These are phyloP conservation scores for Pteria penguin DNA, from an alignment of 2,888 invertebrate species.

Conservation along the genomic window DNA sequence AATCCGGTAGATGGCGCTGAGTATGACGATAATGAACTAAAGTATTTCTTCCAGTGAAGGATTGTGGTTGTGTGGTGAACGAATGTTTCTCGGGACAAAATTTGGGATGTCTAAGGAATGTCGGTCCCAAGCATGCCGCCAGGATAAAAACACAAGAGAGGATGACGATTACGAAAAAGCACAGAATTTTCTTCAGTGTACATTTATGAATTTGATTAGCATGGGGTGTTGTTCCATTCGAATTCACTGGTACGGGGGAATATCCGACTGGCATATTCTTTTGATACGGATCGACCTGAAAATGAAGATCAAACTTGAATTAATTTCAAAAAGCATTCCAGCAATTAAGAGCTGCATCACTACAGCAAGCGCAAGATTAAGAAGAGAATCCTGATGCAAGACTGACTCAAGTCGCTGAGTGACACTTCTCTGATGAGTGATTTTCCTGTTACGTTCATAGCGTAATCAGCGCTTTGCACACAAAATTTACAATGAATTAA, in stretches of 20 bases:
- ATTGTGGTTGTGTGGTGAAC: background rate
- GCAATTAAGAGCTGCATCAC: no score
- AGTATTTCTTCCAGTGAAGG: background rate
- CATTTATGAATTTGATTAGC: background rate
- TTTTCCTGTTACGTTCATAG: no score
- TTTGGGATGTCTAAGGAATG: slow-evolving; percentile 5
- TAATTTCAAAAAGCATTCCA: no score
- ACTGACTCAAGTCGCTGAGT: no score
- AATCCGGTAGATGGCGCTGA: slow-evolving; percentile 76
- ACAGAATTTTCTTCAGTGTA: slow-evolving; percentile 15
- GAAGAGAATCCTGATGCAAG: no score
- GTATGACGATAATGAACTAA: slow-evolving; percentile 49
- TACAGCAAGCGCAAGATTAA: no score
- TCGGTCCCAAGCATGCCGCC: slow-evolving; percentile 11
- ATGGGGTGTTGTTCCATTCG: background rate
- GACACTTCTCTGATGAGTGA: no score
- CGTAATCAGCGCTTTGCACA: no score
- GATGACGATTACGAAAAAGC: slow-evolving; percentile 8
- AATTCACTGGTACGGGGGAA: slow-evolving; percentile 10
- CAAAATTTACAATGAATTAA: no score
- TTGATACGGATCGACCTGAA: no score
- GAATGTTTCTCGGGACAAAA: slow-evolving; percentile 8
- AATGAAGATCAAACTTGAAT: no score
- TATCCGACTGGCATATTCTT: slow-evolving; percentile 10
- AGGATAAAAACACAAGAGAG: slow-evolving; percentile 12